Evolutionary conservation across 2,797 vertebrate genomes (phyloP).

Genomic region (Lutjanus argentimaculatus): DNA sequence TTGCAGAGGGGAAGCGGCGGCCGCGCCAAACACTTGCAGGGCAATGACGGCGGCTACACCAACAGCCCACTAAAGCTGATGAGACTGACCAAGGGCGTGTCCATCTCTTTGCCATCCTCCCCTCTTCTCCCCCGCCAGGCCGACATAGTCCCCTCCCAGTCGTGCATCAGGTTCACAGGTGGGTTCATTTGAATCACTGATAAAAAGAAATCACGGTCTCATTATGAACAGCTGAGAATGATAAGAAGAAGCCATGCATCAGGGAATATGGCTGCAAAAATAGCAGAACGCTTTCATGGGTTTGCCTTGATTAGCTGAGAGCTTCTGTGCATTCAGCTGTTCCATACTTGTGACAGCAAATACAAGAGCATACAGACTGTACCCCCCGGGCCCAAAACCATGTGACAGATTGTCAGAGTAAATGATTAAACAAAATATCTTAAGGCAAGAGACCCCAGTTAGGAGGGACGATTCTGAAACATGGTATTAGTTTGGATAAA

Average conservation of each 20-base stretch:
- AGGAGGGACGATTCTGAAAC: constrained; percentile 40
- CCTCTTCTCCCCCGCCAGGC: constrained; percentile 94
- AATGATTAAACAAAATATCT: constrained; percentile 78
- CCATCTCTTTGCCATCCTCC: constrained; percentile 96
- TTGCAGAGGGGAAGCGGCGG: constrained; percentile 69
- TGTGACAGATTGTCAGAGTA: constrained; percentile 77
- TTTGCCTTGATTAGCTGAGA: constrained; percentile 63
- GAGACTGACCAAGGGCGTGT: constrained; percentile 91
- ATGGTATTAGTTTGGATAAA: constrained; percentile 10
- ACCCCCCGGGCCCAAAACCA: constrained; percentile 60
- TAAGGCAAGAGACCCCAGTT: constrained; percentile 57
- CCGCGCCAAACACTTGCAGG: constrained; percentile 64
- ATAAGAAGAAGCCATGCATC: constrained; percentile 18
- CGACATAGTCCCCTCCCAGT: constrained; percentile 86
- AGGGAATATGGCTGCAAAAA: constrained; percentile 42
- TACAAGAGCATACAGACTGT: constrained; percentile 48
- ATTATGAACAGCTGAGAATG: constrained; percentile 25
- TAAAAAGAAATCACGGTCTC: constrained; percentile 25
- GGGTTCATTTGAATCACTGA: constrained; percentile 47
- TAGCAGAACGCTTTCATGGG: constrained; percentile 51
- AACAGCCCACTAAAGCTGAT: constrained; percentile 74
- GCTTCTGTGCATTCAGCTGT: constrained; percentile 74
- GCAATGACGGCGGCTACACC: constrained; percentile 62
- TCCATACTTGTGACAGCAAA: constrained; percentile 70
- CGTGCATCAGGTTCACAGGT: constrained; percentile 94